Percentiles rank a stretch among this genome's conserved stretches.
Conservation (phyloP, 2,797 vertebrate genomes). For the Borostomias antarcticus region DNA sequence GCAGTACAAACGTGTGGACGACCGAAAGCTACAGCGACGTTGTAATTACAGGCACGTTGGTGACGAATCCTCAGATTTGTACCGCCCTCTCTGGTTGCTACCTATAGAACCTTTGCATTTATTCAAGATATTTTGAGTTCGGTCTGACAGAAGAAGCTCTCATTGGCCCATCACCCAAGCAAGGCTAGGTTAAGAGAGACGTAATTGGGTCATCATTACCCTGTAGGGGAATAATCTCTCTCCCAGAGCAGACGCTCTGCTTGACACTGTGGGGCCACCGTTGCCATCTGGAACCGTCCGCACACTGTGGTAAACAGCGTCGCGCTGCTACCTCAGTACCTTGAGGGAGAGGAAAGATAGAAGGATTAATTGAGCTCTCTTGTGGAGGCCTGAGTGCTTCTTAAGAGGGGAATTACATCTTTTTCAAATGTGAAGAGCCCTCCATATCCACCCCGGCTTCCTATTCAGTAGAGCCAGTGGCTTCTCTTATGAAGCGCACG, state of each 20-base stretch:
- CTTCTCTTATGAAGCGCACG: background rate
- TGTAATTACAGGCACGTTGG: no score
- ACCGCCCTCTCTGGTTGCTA: background rate
- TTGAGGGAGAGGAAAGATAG: background rate
- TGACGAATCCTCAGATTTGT: no score
- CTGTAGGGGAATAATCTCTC: constrained; percentile 2
- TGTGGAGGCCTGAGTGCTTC: background rate
- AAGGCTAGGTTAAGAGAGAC: background rate
- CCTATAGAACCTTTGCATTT: background rate
- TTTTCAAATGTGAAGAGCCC: constrained; percentile 16
- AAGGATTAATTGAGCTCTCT: background rate
- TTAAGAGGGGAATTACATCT: constrained; percentile 15
- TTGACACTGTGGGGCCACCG: constrained; percentile 8
- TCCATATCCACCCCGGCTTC: constrained; percentile 3
- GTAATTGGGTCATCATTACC: constrained; percentile 9
- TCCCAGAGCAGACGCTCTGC: background rate
- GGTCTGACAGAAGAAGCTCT: background rate
- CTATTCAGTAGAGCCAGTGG: background rate
- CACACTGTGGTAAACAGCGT: background rate
- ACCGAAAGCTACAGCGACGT: no score
- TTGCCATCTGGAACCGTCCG: constrained; percentile 6
- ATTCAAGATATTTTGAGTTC: background rate
- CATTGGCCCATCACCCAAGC: background rate
- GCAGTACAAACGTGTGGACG: no score
- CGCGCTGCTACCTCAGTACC: background rate